Evolutionary conservation across 2,888 invertebrate genomes (phyloP).

Genomic region (Xestoiulus laeticollis): DNA sequence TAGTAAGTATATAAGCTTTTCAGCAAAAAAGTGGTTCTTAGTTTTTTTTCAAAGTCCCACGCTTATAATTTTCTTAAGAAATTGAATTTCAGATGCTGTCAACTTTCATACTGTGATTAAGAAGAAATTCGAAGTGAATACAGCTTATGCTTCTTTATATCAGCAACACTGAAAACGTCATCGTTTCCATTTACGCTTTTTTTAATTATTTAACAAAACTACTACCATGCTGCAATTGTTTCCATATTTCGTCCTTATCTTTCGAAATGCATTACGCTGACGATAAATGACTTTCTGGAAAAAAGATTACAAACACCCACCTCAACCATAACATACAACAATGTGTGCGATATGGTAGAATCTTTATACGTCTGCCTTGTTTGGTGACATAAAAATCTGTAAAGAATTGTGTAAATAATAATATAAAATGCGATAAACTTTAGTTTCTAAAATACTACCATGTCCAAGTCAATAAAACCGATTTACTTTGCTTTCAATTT

Average conservation of each 20-base stretch:
- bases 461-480: not conserved
- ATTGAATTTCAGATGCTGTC: no score
- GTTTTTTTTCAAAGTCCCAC: no score
- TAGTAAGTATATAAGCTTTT: no score
- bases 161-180: not conserved
- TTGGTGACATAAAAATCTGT: not conserved
- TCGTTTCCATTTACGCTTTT: not conserved
- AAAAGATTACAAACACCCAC: not conserved
- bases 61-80: no score
- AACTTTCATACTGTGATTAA: no score
- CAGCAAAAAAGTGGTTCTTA: no score
- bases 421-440: not conserved
- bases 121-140: no score
- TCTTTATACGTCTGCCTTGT: not conserved
- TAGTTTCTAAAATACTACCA: not conserved
- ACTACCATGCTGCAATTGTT: not conserved
- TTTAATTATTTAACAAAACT: not conserved
- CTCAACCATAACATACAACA: not conserved
- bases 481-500: not conserved
- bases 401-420: not conserved
- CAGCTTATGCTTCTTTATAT: not conserved
- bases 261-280: not conserved
- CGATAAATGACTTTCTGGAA: not conserved
- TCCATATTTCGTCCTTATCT: not conserved
- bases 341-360: not conserved